phyloP scores from a whole-genome alignment of 2,888 invertebrate genomes.

The Apotomis betuletana region DNA sequence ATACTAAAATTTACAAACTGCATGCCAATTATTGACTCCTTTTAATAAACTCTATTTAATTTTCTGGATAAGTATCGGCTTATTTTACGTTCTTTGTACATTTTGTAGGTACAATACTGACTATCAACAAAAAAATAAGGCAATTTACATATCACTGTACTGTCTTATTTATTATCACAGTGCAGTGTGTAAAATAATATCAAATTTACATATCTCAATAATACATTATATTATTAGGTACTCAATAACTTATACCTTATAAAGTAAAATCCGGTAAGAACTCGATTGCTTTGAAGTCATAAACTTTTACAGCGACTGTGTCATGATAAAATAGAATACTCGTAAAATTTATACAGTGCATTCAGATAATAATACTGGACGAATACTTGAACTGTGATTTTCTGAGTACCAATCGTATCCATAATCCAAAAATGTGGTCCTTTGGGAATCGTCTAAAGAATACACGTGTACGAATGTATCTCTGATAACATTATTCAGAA shows the following conservation, averaged over 20 bases:
- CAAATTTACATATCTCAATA: neutral
- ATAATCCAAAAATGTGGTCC: neutral
- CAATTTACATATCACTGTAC: too few relatives aligned
- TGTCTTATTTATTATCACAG: too few relatives aligned
- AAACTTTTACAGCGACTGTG: constrained; percentile 40
- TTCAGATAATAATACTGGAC: constrained; percentile 6
- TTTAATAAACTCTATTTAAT: neutral
- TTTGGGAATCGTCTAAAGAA: too few relatives aligned
- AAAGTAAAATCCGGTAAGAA: constrained; percentile 4
- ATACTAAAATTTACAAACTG: constrained; percentile 47
- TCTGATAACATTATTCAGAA: too few relatives aligned
- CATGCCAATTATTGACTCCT: neutral
- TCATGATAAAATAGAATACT: constrained; percentile 36
- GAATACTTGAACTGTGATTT: neutral
- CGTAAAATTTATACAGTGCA: constrained; percentile 34
- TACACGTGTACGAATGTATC: too few relatives aligned
- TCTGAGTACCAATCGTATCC: neutral
- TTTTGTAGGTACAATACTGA: too few relatives aligned
- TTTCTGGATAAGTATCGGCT: too few relatives aligned
- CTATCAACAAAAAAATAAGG: too few relatives aligned
- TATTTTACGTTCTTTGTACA: too few relatives aligned
- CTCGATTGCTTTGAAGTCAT: constrained; percentile 33
- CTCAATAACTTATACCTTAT: constrained; percentile 20
- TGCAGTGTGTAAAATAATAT: neutral
- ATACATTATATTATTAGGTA: neutral